Conservation (phyloP, 1,140 invertebrate species). For the Rhyzopertha dominica region DNA sequence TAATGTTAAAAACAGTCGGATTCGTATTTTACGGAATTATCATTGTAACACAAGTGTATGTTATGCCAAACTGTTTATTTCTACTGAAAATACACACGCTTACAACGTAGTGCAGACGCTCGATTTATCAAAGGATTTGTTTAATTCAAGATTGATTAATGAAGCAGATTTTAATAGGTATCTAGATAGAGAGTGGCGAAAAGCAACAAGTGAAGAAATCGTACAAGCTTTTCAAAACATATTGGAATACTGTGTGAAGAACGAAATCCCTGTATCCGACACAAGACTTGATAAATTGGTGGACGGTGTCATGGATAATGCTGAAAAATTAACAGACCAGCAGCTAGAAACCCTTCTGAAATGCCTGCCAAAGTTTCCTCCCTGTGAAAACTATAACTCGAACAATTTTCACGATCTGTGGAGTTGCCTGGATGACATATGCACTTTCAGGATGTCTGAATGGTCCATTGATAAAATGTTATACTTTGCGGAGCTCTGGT, state of each 20-base stretch:
- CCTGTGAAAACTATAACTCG: slow-evolving; percentile 30
- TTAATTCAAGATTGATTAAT: no score
- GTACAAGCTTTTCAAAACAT: slow-evolving; percentile 41
- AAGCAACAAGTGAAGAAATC: slow-evolving; percentile 30
- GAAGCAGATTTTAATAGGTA: no score
- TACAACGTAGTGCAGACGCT: no score
- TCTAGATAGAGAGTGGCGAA: slow-evolving; percentile 32
- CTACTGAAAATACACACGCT: no score
- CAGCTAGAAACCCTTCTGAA: slow-evolving; percentile 43
- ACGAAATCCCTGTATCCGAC: slow-evolving; percentile 43
- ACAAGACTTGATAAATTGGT: slow-evolving; percentile 45
- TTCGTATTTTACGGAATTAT: no score
- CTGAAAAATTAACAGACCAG: slow-evolving; percentile 45
- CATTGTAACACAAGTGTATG: no score
- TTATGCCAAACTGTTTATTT: no score
- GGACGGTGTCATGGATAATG: slow-evolving; percentile 41
- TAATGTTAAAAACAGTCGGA: no score
- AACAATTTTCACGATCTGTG: slow-evolving; percentile 51
- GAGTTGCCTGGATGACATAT: slow-evolving; percentile 52
- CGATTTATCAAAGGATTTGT: no score
- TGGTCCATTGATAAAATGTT: slow-evolving; percentile 47
- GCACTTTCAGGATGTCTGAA: slow-evolving; percentile 41
- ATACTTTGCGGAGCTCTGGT: slow-evolving; percentile 50
- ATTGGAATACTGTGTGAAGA: slow-evolving; percentile 36
- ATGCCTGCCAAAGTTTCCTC: slow-evolving; percentile 41